Base-by-base conservation (phyloP, 2,113 vertebrate genomes). In the Chascanopsetta lugubris region DNA sequence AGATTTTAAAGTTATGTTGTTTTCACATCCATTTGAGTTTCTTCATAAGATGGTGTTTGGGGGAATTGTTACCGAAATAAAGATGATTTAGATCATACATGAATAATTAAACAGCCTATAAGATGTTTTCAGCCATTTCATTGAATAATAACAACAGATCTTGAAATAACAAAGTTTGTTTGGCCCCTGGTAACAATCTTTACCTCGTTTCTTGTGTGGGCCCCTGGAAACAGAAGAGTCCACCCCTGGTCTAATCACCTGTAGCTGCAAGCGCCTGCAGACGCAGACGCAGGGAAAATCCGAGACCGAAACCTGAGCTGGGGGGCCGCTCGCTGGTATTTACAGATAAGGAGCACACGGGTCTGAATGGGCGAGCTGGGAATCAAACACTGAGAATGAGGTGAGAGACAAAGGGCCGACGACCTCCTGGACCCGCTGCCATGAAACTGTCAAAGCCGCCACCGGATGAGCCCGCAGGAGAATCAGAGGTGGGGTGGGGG, bases 341-440 rank as follows among this genome's bases (percentile, higher is more conserved):
- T 59, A 71, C 70, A 80, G 79, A 82, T 79, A 80, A 73, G 60
- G 69, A 29, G 63, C 69, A 61, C 75, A 81, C 76, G 24, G 53
- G 60, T 29, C 7, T 76, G 32, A 53, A 64, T 66, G 71, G 72
- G 45, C 8, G 21, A 57, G 59, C 69, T 46, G 61, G 76, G 72
- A 77, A 78, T 82, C 74, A 72, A 80, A 79, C 69, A 25, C 57
- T 63, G 15, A n/a, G 73, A 83, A 80, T 87, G 67, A 74, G 75
- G 75, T 57, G 73, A 46, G 30, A 71, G 47, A 90, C 86, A 88
- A 88, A 88, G 80, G 75, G 25, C 32, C 11, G 1, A 11, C 49
- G 58, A 87, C 78, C 76, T 76, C 71, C 64, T 73, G 55, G 80
- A 85, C 83, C 67, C 30, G 38, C 69, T 4, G 61, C 9, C 13